Evolutionary conservation across 2,113 vertebrate genomes (phyloP).

Genomic region (Trachemys scripta): DNA sequence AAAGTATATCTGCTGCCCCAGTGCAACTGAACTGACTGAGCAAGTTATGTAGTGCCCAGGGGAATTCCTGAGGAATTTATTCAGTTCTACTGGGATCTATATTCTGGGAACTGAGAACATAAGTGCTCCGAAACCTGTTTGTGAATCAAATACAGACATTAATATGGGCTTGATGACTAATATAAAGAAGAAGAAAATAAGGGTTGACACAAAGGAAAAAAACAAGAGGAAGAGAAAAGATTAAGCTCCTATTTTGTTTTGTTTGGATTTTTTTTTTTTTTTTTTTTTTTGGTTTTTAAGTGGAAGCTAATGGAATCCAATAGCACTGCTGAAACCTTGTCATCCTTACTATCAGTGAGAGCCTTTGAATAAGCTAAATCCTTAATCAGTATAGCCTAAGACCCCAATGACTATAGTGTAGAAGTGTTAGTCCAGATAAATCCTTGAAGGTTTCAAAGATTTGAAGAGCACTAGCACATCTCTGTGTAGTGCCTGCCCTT

Average conservation of each 20-base stretch:
- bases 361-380: constrained; percentile 87
- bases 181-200: constrained; percentile 18
- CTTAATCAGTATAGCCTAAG: constrained; percentile 88
- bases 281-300: constrained; percentile 41
- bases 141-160: constrained; percentile 58
- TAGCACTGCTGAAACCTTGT: constrained; percentile 80
- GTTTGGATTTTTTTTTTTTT: constrained; percentile 10
- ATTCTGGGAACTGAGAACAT: constrained; percentile 53
- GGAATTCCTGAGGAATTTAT: constrained; percentile 68
- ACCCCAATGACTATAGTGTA: constrained; percentile 83
- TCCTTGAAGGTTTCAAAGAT: constrained; percentile 94
- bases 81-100: constrained; percentile 61
- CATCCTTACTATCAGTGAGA: constrained; percentile 80
- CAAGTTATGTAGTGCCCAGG: constrained; percentile 45
- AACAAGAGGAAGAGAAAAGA: neutral
- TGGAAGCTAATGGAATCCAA: constrained; percentile 82
- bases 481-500: constrained; percentile 84
- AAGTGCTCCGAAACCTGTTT: constrained; percentile 61
- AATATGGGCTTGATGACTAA: neutral
- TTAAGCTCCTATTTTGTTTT: constrained; percentile 33
- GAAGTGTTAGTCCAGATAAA: constrained; percentile 92
- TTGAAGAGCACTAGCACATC: constrained; percentile 87
- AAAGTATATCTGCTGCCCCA: constrained; percentile 49
- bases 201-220: constrained; percentile 38
- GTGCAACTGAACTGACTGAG: constrained; percentile 29